phyloP scores from a whole-genome alignment of 2,888 invertebrate species.

The Drosophila quinaria region DNA sequence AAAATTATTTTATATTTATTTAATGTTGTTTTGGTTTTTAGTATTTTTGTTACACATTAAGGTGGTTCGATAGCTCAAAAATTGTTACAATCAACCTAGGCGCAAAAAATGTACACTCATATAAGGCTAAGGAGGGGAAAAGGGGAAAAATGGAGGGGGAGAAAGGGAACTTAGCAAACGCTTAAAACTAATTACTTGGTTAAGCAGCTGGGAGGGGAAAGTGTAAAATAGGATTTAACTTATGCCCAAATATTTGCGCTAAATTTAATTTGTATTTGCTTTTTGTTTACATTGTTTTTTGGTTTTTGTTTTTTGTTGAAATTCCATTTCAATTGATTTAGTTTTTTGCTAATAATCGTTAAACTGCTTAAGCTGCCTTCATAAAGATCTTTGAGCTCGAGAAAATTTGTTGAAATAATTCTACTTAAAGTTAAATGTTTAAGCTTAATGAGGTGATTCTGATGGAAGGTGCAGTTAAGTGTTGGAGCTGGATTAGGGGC shows the following conservation, averaged over 20 bases:
- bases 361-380: slow-evolving; percentile 58
- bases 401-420: slow-evolving; percentile 61
- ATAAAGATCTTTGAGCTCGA: slow-evolving; percentile 53
- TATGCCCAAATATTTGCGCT: slow-evolving; percentile 71
- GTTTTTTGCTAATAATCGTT: slow-evolving; percentile 52
- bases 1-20: slow-evolving; percentile 73
- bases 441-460: slow-evolving; percentile 35
- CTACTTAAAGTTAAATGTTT: slow-evolving; percentile 70
- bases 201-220: slow-evolving; percentile 32
- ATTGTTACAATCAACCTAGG: slow-evolving; percentile 70
- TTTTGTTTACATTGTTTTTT: slow-evolving; percentile 9
- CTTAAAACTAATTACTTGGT: slow-evolving; percentile 53
- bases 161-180: slow-evolving; percentile 34
- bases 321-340: slow-evolving; percentile 69
- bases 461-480: background rate
- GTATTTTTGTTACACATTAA: slow-evolving; percentile 78
- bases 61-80: slow-evolving; percentile 83
- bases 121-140: slow-evolving; percentile 58
- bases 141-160: slow-evolving; percentile 14
- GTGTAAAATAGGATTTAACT: slow-evolving; percentile 27
- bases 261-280: slow-evolving; percentile 33
- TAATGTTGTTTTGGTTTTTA: slow-evolving; percentile 54
- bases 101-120: slow-evolving; percentile 75
- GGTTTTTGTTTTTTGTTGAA: slow-evolving; percentile 49
- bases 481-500: slow-evolving; percentile 15